Evolutionary conservation across 2,888 invertebrate genomes (phyloP).

Genomic region (Crossocerus cetratus): DNA sequence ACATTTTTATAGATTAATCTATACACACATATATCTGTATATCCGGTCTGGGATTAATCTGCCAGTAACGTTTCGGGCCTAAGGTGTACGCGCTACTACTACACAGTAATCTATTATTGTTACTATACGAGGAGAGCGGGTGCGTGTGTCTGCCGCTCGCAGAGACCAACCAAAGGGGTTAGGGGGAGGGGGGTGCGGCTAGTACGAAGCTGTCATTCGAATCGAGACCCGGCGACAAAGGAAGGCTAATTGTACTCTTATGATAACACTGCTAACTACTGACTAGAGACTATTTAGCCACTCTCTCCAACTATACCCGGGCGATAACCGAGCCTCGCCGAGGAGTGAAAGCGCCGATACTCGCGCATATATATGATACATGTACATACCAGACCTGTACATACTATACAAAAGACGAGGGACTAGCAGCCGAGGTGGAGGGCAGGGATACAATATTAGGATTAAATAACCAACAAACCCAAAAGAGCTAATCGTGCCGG

Average conservation of each 20-base stretch:
- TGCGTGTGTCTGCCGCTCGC: background rate
- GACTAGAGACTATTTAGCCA: conserved; percentile 52
- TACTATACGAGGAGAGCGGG: conserved; percentile 20
- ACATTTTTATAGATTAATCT: conserved; percentile 61
- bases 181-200: conserved; percentile 22
- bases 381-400: conserved; percentile 24
- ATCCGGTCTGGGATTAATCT: conserved; percentile 59
- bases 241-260: conserved; percentile 48
- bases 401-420: conserved; percentile 17
- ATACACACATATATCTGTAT: conserved; percentile 43
- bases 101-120: conserved; percentile 32
- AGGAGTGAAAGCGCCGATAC: conserved; percentile 9
- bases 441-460: conserved; percentile 46
- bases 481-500: conserved; percentile 51
- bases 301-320: conserved; percentile 44
- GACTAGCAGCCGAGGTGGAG: conserved; percentile 22
- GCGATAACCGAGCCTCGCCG: conserved; percentile 26
- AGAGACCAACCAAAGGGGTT: background rate
- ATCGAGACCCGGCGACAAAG: background rate
- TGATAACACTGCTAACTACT: conserved; percentile 51
- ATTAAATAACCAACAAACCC: conserved; percentile 27
- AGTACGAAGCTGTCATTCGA: too few relatives aligned
- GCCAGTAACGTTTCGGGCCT: conserved; percentile 52
- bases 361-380: conserved; percentile 29
- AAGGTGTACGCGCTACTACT: conserved; percentile 50